Evolutionary conservation across 2,797 vertebrate genomes (phyloP).

Genomic region (Cetoscarus ocellatus): DNA sequence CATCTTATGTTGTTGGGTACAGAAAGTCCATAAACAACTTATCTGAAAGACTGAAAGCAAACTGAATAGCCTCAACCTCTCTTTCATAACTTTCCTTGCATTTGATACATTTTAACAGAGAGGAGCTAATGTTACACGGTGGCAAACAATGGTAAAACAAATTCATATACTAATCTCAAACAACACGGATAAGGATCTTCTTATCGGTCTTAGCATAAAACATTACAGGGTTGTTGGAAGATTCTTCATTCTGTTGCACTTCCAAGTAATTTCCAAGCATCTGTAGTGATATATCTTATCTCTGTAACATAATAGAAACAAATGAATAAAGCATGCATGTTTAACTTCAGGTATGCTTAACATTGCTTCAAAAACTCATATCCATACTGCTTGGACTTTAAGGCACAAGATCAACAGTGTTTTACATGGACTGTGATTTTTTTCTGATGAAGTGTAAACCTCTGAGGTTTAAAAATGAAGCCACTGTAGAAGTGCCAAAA

Average conservation of each 20-base stretch:
- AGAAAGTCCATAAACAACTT: slow-evolving; percentile 13
- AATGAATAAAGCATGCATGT: neutral
- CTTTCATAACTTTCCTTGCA: neutral
- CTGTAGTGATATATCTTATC: neutral
- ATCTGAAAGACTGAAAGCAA: slow-evolving; percentile 1
- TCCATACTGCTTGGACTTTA: neutral
- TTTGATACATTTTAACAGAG: neutral
- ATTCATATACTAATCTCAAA: neutral
- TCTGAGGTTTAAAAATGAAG: too few relatives aligned
- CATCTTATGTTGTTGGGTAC: slow-evolving; percentile 17
- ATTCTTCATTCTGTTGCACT: neutral
- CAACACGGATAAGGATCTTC: neutral
- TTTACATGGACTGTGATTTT: neutral
- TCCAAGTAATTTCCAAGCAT: neutral
- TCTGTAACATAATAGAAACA: neutral
- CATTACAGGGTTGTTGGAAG: neutral
- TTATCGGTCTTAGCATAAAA: neutral
- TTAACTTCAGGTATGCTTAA: neutral
- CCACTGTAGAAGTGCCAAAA: too few relatives aligned
- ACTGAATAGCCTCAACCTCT: neutral
- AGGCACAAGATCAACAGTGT: neutral
- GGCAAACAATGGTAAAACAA: neutral
- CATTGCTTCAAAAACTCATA: neutral
- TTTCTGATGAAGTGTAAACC: neutral
- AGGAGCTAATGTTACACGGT: neutral